phyloP scores from a whole-genome alignment of 1,140 invertebrate species.

The Cherax destructor region DNA sequence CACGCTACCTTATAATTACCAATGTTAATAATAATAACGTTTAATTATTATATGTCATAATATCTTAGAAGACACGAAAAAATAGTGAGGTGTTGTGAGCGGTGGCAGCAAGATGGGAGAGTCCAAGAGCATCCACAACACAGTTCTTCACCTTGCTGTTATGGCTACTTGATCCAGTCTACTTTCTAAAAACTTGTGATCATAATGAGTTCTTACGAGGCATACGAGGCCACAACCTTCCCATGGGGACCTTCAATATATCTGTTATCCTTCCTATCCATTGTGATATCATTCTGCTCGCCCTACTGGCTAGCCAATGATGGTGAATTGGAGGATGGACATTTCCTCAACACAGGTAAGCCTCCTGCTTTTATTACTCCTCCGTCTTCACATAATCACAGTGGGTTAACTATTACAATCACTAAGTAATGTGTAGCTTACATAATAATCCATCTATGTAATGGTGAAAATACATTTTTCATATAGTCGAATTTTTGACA shows the following conservation, averaged over 20 bases:
- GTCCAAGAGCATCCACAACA: not conserved
- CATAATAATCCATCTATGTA: conserved; percentile 25
- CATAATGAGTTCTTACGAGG: conserved; percentile 64
- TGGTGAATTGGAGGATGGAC: conserved; percentile 85
- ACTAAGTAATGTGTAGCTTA: no score
- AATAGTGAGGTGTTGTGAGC: not conserved
- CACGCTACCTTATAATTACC: not conserved
- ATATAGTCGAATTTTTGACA: no score
- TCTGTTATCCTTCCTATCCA: conserved; percentile 82
- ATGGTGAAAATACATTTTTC: not conserved
- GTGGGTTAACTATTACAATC: no score
- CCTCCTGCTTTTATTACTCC: not conserved
- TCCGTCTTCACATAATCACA: not conserved
- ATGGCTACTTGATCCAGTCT: not conserved
- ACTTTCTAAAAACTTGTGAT: not conserved
- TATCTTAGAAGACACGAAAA: not conserved
- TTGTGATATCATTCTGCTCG: conserved; percentile 91
- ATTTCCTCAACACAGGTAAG: conserved; percentile 88
- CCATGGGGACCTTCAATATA: conserved; percentile 74
- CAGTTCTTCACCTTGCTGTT: not conserved
- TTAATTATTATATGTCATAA: not conserved
- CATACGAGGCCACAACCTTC: conserved; percentile 64
- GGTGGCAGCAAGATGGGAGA: not conserved
- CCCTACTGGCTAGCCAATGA: conserved; percentile 95
- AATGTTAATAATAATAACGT: not conserved